Percentiles rank a stretch among this genome's conserved stretches.
Evolutionary conservation across 1,140 invertebrate genomes (phyloP).

Genomic region (Temnothorax longispinosus): DNA sequence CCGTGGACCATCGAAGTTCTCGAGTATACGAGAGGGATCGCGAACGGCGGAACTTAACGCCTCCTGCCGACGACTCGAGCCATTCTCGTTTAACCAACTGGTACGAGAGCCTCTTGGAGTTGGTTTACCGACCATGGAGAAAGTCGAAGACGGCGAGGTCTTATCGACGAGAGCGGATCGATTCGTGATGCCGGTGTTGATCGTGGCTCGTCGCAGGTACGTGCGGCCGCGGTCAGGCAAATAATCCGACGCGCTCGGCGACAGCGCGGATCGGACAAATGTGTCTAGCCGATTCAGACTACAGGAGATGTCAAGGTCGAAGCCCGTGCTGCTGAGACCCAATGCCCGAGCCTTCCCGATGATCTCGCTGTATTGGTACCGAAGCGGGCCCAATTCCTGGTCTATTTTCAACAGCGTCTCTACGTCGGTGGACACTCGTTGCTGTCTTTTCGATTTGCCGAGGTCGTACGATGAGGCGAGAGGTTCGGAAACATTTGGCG

Average conservation of each 20-base stretch:
- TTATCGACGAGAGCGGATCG: constrained; percentile 51
- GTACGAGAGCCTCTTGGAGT: constrained; percentile 7
- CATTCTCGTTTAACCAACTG: constrained; percentile 20
- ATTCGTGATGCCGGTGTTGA: neutral
- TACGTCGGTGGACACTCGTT: constrained; percentile 43
- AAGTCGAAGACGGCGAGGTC: constrained; percentile 25
- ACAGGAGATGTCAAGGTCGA: neutral
- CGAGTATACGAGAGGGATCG: neutral
- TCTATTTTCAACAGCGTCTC: constrained; percentile 69
- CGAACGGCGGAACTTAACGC: neutral
- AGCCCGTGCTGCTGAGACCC: neutral
- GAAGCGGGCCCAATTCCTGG: constrained; percentile 69
- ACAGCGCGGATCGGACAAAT: neutral
- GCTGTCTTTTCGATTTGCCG: neutral
- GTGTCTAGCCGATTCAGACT: neutral
- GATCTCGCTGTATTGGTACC: constrained; percentile 67
- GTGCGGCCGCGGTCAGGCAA: neutral
- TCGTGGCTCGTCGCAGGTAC: neutral
- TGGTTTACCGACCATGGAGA: constrained; percentile 9
- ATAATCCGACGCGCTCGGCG: constrained; percentile 10
- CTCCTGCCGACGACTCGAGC: constrained; percentile 26
- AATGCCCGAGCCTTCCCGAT: constrained; percentile 66
- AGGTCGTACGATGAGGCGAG: neutral
- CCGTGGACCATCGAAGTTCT: neutral
- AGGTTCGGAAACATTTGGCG: constrained; percentile 21